Percentiles rank a stretch among this genome's conserved stretches.
Conservation (phyloP, 2,113 vertebrate genomes). For the Amia ocellicauda region DNA sequence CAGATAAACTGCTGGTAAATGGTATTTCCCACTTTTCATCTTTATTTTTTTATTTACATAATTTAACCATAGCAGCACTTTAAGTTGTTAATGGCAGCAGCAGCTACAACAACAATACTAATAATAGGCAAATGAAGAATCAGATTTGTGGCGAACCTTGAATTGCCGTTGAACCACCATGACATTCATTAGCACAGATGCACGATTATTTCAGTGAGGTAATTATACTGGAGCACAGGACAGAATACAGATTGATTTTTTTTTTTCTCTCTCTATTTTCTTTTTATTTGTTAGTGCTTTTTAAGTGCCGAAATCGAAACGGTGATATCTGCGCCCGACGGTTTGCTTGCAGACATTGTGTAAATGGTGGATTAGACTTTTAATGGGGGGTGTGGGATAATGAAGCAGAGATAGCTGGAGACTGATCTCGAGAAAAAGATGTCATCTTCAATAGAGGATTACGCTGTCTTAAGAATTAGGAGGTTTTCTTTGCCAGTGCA, state of each 20-base stretch:
- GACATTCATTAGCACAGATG: constrained; percentile 20
- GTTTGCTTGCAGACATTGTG: constrained; percentile 19
- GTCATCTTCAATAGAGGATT: constrained; percentile 60
- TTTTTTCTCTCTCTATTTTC: background rate
- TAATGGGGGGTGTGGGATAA: constrained; percentile 42
- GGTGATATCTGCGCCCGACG: constrained; percentile 7
- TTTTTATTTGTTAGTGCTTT: background rate
- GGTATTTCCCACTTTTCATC: too few relatives aligned
- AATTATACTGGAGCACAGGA: constrained; percentile 12
- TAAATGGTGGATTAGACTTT: constrained; percentile 22
- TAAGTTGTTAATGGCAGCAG: too few relatives aligned
- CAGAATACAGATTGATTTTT: constrained; percentile 28
- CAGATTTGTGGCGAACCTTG: constrained; percentile 5
- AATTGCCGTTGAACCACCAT: constrained; percentile 11
- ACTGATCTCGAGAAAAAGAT: constrained; percentile 55
- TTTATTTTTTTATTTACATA: too few relatives aligned
- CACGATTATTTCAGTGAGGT: constrained; percentile 8
- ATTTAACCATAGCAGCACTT: too few relatives aligned
- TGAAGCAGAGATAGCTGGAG: constrained; percentile 46
- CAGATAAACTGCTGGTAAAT: too few relatives aligned
- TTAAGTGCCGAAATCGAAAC: background rate
- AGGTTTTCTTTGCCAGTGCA: background rate
- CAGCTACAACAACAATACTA: too few relatives aligned
- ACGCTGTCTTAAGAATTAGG: constrained; percentile 4
- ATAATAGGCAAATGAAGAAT: background rate